A percentile compares a stretch with the other conserved stretches of the same genome.
These are phyloP conservation scores for Myotis pilosus DNA, from an alignment of 2,797 vertebrate species.

Conservation along the genomic window DNA sequence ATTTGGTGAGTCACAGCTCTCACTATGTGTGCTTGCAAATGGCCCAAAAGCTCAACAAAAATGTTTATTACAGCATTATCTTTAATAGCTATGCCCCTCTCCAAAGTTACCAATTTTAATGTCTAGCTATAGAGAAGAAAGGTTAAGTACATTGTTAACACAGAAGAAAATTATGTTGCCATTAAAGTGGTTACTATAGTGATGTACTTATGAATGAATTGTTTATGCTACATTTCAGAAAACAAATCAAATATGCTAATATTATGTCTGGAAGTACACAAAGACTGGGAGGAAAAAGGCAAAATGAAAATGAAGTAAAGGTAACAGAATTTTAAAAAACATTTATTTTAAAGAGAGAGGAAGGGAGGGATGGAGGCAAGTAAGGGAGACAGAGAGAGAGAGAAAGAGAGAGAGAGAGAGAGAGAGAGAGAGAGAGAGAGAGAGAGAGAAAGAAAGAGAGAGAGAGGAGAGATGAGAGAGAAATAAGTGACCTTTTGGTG, in stretches of 20 bases:
- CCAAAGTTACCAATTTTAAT: constrained; percentile 39
- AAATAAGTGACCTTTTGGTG: no score
- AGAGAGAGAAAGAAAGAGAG: no score
- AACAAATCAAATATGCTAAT: neutral
- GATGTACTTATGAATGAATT: neutral
- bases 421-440: no score
- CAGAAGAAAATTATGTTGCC: neutral
- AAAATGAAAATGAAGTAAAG: constrained; percentile 36
- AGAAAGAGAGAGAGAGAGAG: no score
- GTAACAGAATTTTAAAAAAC: neutral
- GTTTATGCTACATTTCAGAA: neutral
- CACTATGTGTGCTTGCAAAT: neutral
- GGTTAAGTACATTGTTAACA: neutral
- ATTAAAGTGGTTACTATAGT: neutral
- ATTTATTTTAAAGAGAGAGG: neutral
- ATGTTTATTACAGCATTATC: neutral
- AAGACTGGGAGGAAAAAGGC: neutral
- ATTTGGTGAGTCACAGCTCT: neutral
- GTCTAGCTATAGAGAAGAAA: constrained; percentile 3
- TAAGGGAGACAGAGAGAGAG: no score
- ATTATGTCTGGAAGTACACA: neutral
- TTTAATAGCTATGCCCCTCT: neutral
- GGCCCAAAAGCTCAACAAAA: neutral
- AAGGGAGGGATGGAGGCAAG: neutral
- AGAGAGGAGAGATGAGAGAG: no score